Evolutionary conservation across 2,797 vertebrate genomes (phyloP).

Genomic region (Siniperca obscura): DNA sequence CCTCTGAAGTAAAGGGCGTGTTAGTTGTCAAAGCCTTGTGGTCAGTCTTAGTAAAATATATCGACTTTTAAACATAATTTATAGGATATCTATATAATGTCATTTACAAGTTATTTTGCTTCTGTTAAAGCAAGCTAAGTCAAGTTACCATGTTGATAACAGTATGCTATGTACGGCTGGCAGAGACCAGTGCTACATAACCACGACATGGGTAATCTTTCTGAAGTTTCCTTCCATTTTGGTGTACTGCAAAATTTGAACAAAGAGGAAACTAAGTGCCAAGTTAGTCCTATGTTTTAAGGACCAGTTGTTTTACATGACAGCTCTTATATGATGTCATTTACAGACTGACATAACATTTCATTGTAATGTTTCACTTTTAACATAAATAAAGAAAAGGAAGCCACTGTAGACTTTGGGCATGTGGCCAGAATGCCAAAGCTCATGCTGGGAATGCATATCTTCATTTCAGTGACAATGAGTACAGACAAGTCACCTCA

Average conservation of each 20-base stretch:
- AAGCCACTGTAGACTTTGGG: conserved; percentile 25
- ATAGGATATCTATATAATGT: conserved; percentile 55
- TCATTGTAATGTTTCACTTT: neutral
- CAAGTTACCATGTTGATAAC: conserved; percentile 25
- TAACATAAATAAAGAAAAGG: conserved; percentile 28
- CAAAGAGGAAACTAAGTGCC: conserved; percentile 60
- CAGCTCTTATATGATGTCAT: neutral
- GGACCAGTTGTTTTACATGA: conserved; percentile 9
- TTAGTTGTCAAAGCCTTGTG: conserved; percentile 67
- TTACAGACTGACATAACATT: neutral
- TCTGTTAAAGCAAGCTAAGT: conserved; percentile 29
- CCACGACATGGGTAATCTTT: conserved; percentile 8
- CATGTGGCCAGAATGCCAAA: conserved; percentile 34
- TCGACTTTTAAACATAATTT: conserved; percentile 68
- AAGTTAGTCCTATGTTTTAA: conserved; percentile 23
- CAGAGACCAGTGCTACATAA: conserved; percentile 47
- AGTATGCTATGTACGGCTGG: conserved; percentile 26
- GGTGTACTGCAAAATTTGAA: conserved; percentile 32
- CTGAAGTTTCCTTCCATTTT: conserved; percentile 31
- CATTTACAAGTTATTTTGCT: conserved; percentile 33
- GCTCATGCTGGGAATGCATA: conserved; percentile 59
- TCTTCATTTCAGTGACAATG: conserved; percentile 31
- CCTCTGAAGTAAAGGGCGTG: conserved; percentile 57
- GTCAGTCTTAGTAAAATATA: conserved; percentile 79
- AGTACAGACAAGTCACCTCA: conserved; percentile 30